These are phyloP conservation scores for Edolisoma coerulescens DNA, from an alignment of 2,113 vertebrate species.

Conservation along the genomic window DNA sequence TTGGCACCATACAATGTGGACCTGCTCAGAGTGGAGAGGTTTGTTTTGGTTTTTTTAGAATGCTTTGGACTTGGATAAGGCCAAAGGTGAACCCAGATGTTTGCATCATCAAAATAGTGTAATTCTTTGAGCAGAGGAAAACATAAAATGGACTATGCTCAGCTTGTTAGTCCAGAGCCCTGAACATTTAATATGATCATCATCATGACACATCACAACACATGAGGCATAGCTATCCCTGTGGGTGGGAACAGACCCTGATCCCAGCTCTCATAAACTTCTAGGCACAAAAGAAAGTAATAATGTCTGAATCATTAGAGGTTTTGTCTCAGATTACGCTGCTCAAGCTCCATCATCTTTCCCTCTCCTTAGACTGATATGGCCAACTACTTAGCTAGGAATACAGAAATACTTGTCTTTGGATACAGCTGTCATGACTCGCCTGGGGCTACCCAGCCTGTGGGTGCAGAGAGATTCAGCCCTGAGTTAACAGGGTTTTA, in stretches of 20 bases:
- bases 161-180: background rate
- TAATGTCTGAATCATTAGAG: background rate
- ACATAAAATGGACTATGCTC: background rate
- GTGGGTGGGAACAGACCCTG: background rate
- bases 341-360: background rate
- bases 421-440: background rate
- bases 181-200: fast-evolving
- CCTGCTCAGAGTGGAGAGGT: background rate
- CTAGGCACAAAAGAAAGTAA: background rate
- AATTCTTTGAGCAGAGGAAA: background rate
- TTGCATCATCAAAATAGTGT: background rate
- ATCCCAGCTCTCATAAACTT: background rate
- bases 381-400: background rate
- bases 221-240: fast-evolving
- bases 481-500: background rate
- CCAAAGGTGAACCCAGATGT: background rate
- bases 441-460: background rate
- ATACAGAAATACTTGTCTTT: background rate
- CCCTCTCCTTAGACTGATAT: background rate
- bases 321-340: background rate
- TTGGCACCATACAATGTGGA: background rate
- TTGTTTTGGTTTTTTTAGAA: background rate
- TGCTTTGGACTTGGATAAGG: background rate
- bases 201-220: fast-evolving
- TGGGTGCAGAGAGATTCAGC: fast-evolving